Base-by-base conservation (phyloP, 2,888 invertebrate species). In the Branchellion lobata region DNA sequence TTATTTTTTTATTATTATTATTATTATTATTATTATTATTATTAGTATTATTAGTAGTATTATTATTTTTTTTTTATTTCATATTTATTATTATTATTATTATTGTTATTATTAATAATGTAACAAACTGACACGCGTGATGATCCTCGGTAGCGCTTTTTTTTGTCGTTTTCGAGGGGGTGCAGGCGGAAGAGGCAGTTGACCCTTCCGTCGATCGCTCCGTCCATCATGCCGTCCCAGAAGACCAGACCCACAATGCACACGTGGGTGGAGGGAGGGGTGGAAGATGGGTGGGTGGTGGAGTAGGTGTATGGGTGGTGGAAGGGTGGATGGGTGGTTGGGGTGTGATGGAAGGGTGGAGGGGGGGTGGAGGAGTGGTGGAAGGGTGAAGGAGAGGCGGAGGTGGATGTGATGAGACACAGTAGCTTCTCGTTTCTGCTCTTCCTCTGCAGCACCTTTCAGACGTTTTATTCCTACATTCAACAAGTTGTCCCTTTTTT, bases 151-250 rank as follows among this genome's bases (percentile, higher is more conserved):
- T 29, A 36, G 47, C 53, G 53, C 27, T 65, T 29, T 33, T 65
- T 77, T 29, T 40, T 77, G n/a, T 77, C 77, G 40, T n/a, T 65
- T 31, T 77, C 77, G 33, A 77, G 29, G 27, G 47, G 77, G 34
- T 51, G 34, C 24, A 77, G 18, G 0, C 53, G 27, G 27, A 65
- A 77, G 57, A 77, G 33, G 34, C 65, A 77, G 27, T 77, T 57
- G 34, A 53, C 27, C 29, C 57, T 61, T n/a, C n/a, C 21, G 40
- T 65, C 53, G n/a, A 65, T 29, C 61, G 40, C 27, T 24, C 57
- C 33, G 2, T 65, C 21, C 61, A 57, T 29, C 1, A 77, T 24
- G 27, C 36, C 77, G n/a, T 77, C 77, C 77, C 77, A 77, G 8
- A 77, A 33, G 8, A 77, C 77, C 65, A 77, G 65, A 18, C 77